Conservation (phyloP, 2,113 vertebrate species). For the Corvus hawaiiensis region DNA sequence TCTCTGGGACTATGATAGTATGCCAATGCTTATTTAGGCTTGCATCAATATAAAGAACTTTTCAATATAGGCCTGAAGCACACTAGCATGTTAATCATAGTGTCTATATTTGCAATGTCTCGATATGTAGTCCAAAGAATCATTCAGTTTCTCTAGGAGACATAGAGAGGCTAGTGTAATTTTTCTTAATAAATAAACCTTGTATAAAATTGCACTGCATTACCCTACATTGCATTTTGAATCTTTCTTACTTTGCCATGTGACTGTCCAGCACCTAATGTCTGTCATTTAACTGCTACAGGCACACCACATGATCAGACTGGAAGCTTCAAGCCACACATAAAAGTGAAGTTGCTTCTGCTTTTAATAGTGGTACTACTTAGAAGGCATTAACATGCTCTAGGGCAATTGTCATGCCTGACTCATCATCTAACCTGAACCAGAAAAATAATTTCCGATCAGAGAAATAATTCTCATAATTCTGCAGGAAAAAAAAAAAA, state of each 20-base stretch:
- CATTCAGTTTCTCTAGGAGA: not conserved
- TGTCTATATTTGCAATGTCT: not conserved
- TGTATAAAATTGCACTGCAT: not conserved
- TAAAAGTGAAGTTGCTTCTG: not conserved
- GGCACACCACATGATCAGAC: not conserved
- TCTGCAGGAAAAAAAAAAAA: not conserved
- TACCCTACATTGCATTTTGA: not conserved
- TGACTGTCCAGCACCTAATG: not conserved
- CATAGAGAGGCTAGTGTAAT: fast-evolving
- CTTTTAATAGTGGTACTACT: not conserved
- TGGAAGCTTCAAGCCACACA: not conserved
- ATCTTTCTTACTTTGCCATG: not conserved
- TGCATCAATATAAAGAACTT: not conserved
- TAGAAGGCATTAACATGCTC: not conserved
- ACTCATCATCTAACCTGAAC: not conserved
- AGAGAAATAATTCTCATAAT: not conserved
- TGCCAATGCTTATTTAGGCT: not conserved
- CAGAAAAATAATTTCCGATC: not conserved
- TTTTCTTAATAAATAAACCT: not conserved
- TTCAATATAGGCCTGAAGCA: not conserved
- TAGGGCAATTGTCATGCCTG: not conserved
- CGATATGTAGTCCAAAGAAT: not conserved
- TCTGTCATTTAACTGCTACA: not conserved
- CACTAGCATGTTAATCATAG: not conserved
- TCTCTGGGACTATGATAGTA: not conserved